Conservation (phyloP, 1,140 invertebrate genomes). For the Lepidostoma basale region DNA sequence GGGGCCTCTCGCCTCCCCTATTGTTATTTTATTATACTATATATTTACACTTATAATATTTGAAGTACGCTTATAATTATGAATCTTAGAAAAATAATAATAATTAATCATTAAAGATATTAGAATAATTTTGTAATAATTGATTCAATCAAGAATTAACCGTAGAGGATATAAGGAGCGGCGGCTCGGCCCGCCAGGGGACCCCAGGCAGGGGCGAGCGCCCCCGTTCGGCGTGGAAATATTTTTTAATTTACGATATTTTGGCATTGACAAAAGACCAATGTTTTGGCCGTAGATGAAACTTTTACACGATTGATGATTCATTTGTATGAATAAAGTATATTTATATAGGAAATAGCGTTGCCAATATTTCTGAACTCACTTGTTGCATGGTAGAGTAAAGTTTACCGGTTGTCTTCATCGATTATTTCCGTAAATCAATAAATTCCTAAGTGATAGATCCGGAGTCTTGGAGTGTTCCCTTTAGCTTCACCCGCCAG, state of each 20-base stretch:
- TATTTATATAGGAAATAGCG: slow-evolving; percentile 17
- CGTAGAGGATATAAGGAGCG: slow-evolving; percentile 13
- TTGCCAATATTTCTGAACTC: slow-evolving; percentile 17
- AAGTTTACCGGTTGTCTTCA: neutral
- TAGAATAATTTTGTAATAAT: slow-evolving; percentile 27
- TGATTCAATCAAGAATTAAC: slow-evolving; percentile 24
- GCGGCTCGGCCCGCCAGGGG: too few relatives aligned
- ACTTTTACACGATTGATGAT: slow-evolving; percentile 12
- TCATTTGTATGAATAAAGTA: too few relatives aligned
- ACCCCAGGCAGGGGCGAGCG: too few relatives aligned
- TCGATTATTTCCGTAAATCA: neutral
- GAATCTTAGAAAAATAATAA: slow-evolving; percentile 36
- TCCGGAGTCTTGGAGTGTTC: neutral
- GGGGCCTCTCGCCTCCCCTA: slow-evolving; percentile 2
- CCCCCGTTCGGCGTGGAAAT: too few relatives aligned
- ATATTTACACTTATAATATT: slow-evolving; percentile 42
- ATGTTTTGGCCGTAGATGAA: neutral
- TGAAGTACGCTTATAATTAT: slow-evolving; percentile 47
- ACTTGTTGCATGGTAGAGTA: slow-evolving; percentile 18
- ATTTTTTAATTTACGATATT: too few relatives aligned
- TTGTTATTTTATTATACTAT: slow-evolving; percentile 32
- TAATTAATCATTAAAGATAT: slow-evolving; percentile 41
- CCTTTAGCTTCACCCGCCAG: slow-evolving; percentile 2
- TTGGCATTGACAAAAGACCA: neutral
- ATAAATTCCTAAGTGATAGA: neutral